Evolutionary conservation across 92 coral and sea anemone species (phyloP).

Genomic region (Parazoanthus swiftii): DNA sequence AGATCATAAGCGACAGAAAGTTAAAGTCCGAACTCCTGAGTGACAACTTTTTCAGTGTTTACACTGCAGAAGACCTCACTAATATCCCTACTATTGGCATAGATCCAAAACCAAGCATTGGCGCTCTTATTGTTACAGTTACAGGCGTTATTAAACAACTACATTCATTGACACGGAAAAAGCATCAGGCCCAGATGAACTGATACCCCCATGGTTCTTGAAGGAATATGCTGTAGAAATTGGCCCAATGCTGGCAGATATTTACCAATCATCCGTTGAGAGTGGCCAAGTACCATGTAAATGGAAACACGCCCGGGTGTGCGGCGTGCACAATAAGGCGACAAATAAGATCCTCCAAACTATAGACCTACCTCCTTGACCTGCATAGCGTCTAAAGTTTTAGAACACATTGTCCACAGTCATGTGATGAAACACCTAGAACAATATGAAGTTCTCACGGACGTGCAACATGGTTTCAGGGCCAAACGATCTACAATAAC

Average conservation of each 20-base stretch:
- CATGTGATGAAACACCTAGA: conserved; percentile 62
- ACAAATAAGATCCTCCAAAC: conserved; percentile 48
- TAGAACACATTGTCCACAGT: conserved; percentile 57
- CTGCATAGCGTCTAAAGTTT: conserved; percentile 50
- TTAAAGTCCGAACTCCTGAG: conserved; percentile 48
- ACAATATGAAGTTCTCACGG: conserved; percentile 42
- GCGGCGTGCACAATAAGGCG: conserved; percentile 56
- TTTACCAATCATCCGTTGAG: conserved; percentile 53
- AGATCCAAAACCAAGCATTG: conserved; percentile 41
- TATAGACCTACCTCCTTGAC: conserved; percentile 64
- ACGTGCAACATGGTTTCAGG: conserved; percentile 60
- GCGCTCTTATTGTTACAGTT: neutral
- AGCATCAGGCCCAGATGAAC: too few relatives aligned
- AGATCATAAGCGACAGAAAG: conserved; percentile 47
- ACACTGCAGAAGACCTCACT: too few relatives aligned
- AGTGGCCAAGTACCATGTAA: conserved; percentile 49
- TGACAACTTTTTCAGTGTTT: neutral
- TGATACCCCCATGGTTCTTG: too few relatives aligned
- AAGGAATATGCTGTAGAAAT: too few relatives aligned
- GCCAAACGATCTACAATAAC: conserved; percentile 56
- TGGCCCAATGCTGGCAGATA: conserved; percentile 17
- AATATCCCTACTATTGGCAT: neutral
- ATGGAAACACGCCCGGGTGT: conserved; percentile 64
- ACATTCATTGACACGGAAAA: too few relatives aligned
- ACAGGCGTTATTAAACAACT: neutral